A percentile compares a stretch with the other conserved stretches of the same genome.
Conservation (phyloP, 1,140 invertebrate species). For the Sitobion miscanthi region DNA sequence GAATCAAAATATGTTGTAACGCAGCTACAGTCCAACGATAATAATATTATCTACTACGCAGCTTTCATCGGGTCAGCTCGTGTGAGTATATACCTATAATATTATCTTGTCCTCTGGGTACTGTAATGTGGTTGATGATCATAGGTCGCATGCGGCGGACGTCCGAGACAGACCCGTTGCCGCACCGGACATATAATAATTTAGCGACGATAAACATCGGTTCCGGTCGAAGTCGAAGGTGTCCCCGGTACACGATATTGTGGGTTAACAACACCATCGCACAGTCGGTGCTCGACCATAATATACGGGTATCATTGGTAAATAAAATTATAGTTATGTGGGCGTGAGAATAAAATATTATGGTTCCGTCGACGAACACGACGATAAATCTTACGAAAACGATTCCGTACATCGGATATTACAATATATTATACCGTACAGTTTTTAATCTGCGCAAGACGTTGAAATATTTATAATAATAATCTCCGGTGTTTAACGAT, state of each 20-base stretch:
- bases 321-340: conserved; percentile 7
- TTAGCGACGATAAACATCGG: neutral
- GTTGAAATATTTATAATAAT: neutral
- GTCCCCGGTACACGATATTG: neutral
- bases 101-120: neutral
- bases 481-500: too few species aligned
- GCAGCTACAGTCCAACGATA: neutral
- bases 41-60: neutral
- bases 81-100: neutral
- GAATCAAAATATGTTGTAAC: neutral
- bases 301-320: neutral
- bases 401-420: neutral
- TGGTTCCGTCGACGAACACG: neutral
- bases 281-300: neutral
- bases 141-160: neutral
- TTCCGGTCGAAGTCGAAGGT: neutral
- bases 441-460: neutral
- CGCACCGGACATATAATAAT: neutral
- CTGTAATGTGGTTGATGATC: neutral
- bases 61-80: neutral
- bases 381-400: neutral
- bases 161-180: neutral
- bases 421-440: neutral
- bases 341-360: neutral
- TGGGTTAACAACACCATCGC: neutral